phyloP scores from a whole-genome alignment of 2,888 invertebrate species.

The Leucoma salicis region DNA sequence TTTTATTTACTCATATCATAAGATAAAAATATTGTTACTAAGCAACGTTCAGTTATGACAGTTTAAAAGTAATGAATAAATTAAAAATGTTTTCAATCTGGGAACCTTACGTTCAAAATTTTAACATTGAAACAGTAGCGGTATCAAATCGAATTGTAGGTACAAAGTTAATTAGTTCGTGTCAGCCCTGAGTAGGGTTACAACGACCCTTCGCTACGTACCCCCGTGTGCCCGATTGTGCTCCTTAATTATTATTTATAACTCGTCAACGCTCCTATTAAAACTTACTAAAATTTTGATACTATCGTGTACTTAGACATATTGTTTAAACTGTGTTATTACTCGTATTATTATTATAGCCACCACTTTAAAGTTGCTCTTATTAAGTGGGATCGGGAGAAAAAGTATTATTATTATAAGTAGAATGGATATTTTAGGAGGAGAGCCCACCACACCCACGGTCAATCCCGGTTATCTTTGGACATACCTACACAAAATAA shows the following conservation, averaged over 20 bases:
- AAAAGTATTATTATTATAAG: too few relatives aligned
- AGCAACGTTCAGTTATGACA: constrained; percentile 12
- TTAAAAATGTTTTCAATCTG: constrained; percentile 32
- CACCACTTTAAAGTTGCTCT: too few relatives aligned
- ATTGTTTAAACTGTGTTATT: neutral
- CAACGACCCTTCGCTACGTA: constrained; percentile 27
- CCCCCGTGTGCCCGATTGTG: constrained; percentile 34
- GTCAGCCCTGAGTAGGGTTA: constrained; percentile 60
- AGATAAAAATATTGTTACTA: constrained; percentile 3
- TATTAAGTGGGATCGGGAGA: too few relatives aligned
- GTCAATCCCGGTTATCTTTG: too few relatives aligned
- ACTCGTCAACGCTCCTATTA: constrained; percentile 29
- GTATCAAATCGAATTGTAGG: constrained; percentile 60
- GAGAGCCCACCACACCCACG: too few relatives aligned
- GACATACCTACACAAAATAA: too few relatives aligned
- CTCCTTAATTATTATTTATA: constrained; percentile 48
- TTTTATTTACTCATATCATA: constrained; percentile 1
- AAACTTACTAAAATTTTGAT: constrained; percentile 14
- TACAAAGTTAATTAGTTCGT: constrained; percentile 66
- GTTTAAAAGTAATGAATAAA: constrained; percentile 28
- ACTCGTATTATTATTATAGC: too few relatives aligned
- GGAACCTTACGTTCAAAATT: constrained; percentile 32
- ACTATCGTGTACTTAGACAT: constrained; percentile 7
- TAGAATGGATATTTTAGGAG: too few relatives aligned
- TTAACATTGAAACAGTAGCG: constrained; percentile 57